Conservation (phyloP, 2,888 invertebrate genomes). For the Aphidoletes aphidimyza region DNA sequence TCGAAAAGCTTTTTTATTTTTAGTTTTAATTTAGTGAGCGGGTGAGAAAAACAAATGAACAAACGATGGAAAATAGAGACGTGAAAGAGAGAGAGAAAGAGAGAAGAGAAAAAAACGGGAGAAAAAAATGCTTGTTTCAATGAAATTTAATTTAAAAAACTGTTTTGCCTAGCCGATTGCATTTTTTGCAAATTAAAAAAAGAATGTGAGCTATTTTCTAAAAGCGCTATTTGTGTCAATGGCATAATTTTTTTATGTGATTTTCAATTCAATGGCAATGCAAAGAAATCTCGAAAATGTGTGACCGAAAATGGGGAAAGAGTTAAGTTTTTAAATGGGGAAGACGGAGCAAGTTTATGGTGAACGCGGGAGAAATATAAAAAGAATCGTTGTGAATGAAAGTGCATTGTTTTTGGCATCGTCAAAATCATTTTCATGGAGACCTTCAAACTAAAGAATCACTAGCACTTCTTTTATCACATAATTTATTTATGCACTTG, state of each 20-base stretch:
- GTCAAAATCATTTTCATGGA: background rate
- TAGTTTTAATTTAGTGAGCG: constrained; percentile 38
- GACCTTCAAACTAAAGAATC: background rate
- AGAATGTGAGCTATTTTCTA: background rate
- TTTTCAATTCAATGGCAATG: background rate
- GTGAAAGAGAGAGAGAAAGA: background rate
- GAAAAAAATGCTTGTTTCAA: constrained; percentile 19
- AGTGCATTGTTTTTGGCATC: constrained; percentile 7
- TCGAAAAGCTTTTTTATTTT: constrained; percentile 74
- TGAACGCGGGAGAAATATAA: background rate
- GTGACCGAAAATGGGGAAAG: background rate
- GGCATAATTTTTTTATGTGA: background rate
- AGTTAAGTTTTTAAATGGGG: background rate
- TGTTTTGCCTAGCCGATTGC: constrained; percentile 3
- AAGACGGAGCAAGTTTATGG: too few species aligned
- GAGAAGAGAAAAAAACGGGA: background rate
- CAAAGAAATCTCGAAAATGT: background rate
- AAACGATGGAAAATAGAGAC: background rate
- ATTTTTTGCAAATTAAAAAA: background rate
- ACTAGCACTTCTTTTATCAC: constrained; percentile 6
- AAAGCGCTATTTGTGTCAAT: constrained; percentile 12
- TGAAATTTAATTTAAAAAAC: constrained; percentile 28
- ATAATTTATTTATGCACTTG: constrained; percentile 46
- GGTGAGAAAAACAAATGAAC: background rate
- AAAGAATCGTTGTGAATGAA: background rate